Conservation (phyloP, 2,888 invertebrate species). For the Corbicula japonica region DNA sequence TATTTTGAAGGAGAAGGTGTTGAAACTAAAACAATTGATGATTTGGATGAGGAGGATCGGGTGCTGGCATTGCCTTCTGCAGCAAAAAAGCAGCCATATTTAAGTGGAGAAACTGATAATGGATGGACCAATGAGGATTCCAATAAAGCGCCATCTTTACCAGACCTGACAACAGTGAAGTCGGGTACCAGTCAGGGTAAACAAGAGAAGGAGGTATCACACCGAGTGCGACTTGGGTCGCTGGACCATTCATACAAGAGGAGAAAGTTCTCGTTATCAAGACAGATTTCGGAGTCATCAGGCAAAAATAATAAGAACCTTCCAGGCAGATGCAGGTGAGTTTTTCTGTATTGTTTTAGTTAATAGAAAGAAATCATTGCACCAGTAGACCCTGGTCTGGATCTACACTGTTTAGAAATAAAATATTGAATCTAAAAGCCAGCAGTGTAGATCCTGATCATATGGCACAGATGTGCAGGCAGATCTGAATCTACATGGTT, state of each 20-base stretch:
- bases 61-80: constrained; percentile 68
- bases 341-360: too few relatives aligned
- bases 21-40: constrained; percentile 79
- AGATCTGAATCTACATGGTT: too few relatives aligned
- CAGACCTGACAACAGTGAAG: constrained; percentile 51
- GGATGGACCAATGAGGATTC: constrained; percentile 25
- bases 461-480: too few relatives aligned
- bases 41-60: constrained; percentile 72
- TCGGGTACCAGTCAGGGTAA: constrained; percentile 23
- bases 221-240: constrained; percentile 65
- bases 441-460: too few relatives aligned
- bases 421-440: too few relatives aligned
- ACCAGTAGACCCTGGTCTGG: too few relatives aligned
- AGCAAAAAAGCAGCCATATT: constrained; percentile 21
- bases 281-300: constrained; percentile 70
- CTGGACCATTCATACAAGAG: constrained; percentile 62
- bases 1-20: constrained; percentile 79
- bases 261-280: constrained; percentile 67
- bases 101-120: constrained; percentile 17
- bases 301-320: constrained; percentile 60
- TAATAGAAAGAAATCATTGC: background rate
- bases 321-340: constrained; percentile 80
- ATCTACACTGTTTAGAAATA: too few relatives aligned
- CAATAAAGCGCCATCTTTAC: constrained; percentile 60
- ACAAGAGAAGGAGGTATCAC: constrained; percentile 34